A percentile compares a stretch with the other conserved stretches of the same genome.
phyloP scores from a whole-genome alignment of 2,888 invertebrate species.

The Cecidostiba fungosa region DNA sequence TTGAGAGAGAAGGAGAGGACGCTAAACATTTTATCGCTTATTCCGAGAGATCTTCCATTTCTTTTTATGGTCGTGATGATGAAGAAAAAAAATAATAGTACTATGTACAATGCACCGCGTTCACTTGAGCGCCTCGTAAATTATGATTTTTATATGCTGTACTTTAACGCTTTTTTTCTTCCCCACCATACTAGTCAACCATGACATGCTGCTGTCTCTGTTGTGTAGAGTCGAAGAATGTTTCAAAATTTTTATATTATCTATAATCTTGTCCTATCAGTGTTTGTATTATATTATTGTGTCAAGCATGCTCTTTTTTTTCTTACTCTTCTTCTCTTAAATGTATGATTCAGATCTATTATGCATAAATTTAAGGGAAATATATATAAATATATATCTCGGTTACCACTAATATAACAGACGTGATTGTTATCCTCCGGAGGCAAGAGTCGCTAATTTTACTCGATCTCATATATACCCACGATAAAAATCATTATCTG shows the following conservation, averaged over 20 bases:
- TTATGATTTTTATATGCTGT: not conserved
- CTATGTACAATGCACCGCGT: not conserved
- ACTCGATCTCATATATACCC: not conserved
- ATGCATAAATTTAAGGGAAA: not conserved
- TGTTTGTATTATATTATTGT: not conserved
- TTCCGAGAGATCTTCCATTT: not conserved
- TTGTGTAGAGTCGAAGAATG: not conserved
- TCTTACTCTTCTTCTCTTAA: not conserved
- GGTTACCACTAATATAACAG: no score
- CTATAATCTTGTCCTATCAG: not conserved
- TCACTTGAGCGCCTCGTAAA: not conserved
- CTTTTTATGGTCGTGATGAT: not conserved
- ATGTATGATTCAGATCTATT: not conserved
- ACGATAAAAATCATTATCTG: slow-evolving; percentile 9
- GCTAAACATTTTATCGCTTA: slow-evolving; percentile 30
- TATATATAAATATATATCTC: not conserved
- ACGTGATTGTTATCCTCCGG: no score
- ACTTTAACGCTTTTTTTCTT: not conserved
- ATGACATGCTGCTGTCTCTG: not conserved
- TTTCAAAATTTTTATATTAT: not conserved
- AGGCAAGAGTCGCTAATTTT: not conserved
- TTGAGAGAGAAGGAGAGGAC: not conserved
- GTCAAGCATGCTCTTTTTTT: not conserved
- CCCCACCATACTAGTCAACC: not conserved
- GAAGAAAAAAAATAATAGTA: not conserved